These are phyloP conservation scores for Takifugu ocellatus DNA, from an alignment of 2,797 vertebrate species.

Conservation along the genomic window DNA sequence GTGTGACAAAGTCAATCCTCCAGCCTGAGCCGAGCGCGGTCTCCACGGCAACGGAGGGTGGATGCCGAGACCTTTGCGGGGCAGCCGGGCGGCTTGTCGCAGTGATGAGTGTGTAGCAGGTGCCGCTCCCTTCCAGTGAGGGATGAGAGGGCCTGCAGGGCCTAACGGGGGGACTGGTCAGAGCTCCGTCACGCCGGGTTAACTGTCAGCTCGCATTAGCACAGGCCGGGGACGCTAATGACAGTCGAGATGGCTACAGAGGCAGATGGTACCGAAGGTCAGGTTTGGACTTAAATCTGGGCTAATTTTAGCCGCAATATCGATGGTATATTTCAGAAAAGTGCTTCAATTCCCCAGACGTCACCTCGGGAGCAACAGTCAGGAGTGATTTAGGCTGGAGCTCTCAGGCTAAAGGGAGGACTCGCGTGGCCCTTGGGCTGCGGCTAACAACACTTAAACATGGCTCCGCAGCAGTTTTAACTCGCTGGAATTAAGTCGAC, in stretches of 20 bases:
- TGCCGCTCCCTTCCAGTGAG: conserved; percentile 35
- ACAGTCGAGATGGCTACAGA: conserved; percentile 32
- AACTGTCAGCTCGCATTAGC: conserved; percentile 60
- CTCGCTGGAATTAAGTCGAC: too few relatives aligned
- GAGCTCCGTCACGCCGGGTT: conserved; percentile 38
- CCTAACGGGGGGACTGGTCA: conserved; percentile 24
- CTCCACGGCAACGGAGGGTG: conserved; percentile 55
- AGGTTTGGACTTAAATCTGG: too few relatives aligned
- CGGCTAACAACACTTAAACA: too few relatives aligned
- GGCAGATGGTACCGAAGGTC: too few relatives aligned
- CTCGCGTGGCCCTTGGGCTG: too few relatives aligned
- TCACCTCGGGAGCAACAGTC: too few relatives aligned
- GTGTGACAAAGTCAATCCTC: conserved; percentile 48
- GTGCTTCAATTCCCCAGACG: too few relatives aligned
- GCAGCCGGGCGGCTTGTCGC: conserved; percentile 1
- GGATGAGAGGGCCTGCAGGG: conserved; percentile 31
- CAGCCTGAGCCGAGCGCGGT: conserved; percentile 30
- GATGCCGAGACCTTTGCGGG: conserved; percentile 40
- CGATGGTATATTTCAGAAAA: too few relatives aligned
- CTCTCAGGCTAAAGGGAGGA: too few relatives aligned
- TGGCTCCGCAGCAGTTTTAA: too few relatives aligned
- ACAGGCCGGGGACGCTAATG: conserved; percentile 6
- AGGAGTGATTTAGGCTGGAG: too few relatives aligned
- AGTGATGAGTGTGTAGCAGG: conserved; percentile 49
- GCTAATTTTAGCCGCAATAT: too few relatives aligned